A percentile compares a stretch with the other conserved stretches of the same genome.
Evolutionary conservation across 2,888 invertebrate species (phyloP).

Genomic region (Leptothorax acervorum): DNA sequence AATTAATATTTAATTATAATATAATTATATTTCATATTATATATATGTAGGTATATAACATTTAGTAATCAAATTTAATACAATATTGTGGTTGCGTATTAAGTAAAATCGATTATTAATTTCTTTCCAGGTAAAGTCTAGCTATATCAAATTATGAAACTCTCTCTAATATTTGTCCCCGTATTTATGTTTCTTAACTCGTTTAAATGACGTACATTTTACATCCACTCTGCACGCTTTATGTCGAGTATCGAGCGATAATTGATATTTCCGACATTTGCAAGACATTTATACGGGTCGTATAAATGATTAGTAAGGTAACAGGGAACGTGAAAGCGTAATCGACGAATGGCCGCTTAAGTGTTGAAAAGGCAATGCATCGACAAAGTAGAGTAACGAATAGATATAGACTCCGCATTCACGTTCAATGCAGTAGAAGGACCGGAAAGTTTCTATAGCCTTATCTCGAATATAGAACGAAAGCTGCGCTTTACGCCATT

Average conservation of each 20-base stretch:
- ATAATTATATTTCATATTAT: background rate
- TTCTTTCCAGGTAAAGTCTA: background rate
- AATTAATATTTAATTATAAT: constrained; percentile 13
- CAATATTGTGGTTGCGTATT: background rate
- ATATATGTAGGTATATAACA: background rate
- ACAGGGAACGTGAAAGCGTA: constrained; percentile 18
- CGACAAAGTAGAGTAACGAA: constrained; percentile 38
- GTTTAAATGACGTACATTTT: background rate
- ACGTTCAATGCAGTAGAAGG: constrained; percentile 12
- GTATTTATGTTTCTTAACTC: background rate
- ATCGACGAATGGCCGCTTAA: constrained; percentile 21
- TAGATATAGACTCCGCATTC: constrained; percentile 24
- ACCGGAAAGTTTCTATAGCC: constrained; percentile 35
- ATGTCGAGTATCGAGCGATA: background rate
- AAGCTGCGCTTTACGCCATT: background rate
- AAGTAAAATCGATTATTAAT: background rate
- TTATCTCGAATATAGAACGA: constrained; percentile 6
- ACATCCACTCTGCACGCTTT: background rate
- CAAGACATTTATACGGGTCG: constrained; percentile 9
- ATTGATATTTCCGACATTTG: constrained; percentile 32
- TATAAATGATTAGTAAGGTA: constrained; percentile 29
- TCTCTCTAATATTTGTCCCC: background rate
- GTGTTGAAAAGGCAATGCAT: background rate
- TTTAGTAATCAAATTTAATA: constrained; percentile 1
- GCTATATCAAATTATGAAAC: background rate